Percentiles rank a stretch among this genome's conserved stretches.
These are phyloP conservation scores for Drosophila ezoana DNA, from an alignment of 2,888 invertebrate genomes.

Conservation along the genomic window DNA sequence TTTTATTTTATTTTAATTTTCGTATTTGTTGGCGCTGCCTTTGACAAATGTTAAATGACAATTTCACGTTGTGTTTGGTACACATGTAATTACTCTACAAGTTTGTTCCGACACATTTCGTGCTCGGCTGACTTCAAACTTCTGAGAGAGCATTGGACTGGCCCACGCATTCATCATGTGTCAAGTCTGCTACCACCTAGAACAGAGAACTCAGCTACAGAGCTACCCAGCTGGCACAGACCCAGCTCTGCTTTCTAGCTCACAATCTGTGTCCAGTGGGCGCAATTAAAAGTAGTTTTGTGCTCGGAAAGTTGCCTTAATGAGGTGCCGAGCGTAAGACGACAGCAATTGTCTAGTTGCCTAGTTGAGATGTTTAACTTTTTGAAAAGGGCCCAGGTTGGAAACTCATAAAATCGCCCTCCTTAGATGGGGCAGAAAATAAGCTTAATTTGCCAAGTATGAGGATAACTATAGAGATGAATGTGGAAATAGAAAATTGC, in stretches of 20 bases:
- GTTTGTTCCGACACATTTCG: conserved; percentile 42
- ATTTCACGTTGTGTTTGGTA: conserved; percentile 50
- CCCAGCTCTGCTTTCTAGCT: not conserved
- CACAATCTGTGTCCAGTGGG: conserved; percentile 60
- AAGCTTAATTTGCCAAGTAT: conserved; percentile 15
- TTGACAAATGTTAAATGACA: conserved; percentile 68
- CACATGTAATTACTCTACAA: conserved; percentile 53
- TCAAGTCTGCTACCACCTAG: conserved; percentile 19
- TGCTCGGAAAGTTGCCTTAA: conserved; percentile 59
- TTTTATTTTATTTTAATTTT: conserved; percentile 20
- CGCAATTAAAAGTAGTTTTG: conserved; percentile 75
- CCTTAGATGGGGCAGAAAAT: conserved; percentile 13
- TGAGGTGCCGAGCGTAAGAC: conserved; percentile 75
- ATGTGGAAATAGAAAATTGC: not conserved
- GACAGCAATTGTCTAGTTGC: conserved; percentile 38
- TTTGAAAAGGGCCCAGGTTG: conserved; percentile 10
- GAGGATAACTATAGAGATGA: not conserved
- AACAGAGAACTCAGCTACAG: not conserved
- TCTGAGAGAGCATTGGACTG: conserved; percentile 17
- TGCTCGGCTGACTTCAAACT: conserved; percentile 46
- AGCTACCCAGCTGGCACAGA: not conserved
- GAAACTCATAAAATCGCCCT: conserved; percentile 3
- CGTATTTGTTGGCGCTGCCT: conserved; percentile 8
- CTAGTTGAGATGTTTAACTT: conserved; percentile 52
- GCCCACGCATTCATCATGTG: conserved; percentile 63